These are phyloP conservation scores for Geodia barretti DNA, from an alignment of 37 sponge, comb jelly and placozoan genomes.

Conservation along the genomic window DNA sequence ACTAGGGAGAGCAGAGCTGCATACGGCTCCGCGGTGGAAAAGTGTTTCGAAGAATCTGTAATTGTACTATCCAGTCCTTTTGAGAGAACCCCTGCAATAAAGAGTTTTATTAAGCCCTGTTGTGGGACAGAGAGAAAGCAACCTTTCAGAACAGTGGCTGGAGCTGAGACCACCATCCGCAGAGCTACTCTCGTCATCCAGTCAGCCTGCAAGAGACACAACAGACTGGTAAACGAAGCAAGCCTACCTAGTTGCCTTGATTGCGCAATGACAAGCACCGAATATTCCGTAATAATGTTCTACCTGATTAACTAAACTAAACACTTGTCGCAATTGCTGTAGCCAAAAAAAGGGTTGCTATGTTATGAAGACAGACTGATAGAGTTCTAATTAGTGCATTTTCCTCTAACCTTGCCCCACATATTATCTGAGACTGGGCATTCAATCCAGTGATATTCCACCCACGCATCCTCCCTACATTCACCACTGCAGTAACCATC, in stretches of 20 bases:
- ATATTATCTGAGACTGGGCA: background rate
- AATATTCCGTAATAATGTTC: no score
- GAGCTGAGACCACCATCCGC: constrained; percentile 19
- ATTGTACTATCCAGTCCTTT: background rate
- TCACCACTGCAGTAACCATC: constrained; percentile 38
- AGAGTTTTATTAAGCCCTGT: no score
- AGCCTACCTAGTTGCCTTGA: no score
- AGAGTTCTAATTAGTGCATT: background rate
- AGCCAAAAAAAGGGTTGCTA: no score
- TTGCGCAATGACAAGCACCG: no score
- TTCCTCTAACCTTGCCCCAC: constrained; percentile 22
- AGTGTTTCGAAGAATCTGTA: background rate
- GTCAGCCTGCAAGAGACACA: background rate
- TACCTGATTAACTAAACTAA: no score
- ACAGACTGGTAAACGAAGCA: no score
- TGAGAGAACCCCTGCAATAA: no score
- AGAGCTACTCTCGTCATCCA: constrained; percentile 24
- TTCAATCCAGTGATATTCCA: constrained; percentile 61
- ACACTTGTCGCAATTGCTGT: background rate
- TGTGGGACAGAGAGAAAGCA: no score
- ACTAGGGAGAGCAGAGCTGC: constrained; percentile 34
- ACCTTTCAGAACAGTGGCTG: constrained; percentile 8
- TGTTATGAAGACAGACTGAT: no score
- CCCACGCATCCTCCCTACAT: constrained; percentile 42
- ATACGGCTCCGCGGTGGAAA: constrained; percentile 21